Evolutionary conservation across 2,888 invertebrate species (phyloP).

Genomic region (Linnaemya vulpina): DNA sequence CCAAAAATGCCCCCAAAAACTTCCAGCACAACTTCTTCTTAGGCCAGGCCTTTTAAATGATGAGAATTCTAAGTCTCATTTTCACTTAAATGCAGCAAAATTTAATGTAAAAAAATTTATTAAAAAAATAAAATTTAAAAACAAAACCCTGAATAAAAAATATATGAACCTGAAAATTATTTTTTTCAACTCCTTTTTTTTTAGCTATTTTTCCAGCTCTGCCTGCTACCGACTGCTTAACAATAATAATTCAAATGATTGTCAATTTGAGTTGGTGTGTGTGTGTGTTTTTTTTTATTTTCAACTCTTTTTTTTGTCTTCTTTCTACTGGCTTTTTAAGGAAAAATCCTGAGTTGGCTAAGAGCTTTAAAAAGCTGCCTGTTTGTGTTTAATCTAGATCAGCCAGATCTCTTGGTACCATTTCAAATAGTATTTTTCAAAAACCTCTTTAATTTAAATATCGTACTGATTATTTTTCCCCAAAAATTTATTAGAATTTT

Average conservation of each 20-base stretch:
- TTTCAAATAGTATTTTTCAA: constrained; percentile 23
- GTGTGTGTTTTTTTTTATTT: constrained; percentile 60
- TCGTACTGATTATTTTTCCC: too few species aligned
- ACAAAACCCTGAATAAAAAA: constrained; percentile 27
- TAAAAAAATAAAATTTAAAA: neutral
- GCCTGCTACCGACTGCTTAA: constrained; percentile 71
- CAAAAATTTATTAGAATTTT: too few species aligned
- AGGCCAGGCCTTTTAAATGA: constrained; percentile 44
- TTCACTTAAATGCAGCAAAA: constrained; percentile 63
- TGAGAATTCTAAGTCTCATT: constrained; percentile 69
- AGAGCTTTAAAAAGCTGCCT: constrained; percentile 63
- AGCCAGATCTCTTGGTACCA: constrained; percentile 64
- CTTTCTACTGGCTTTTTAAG: constrained; percentile 41
- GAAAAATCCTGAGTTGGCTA: constrained; percentile 61
- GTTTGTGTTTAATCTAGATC: constrained; percentile 68
- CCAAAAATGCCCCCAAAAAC: constrained; percentile 71
- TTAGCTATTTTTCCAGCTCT: constrained; percentile 26
- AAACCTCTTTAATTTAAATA: constrained; percentile 13
- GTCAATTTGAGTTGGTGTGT: constrained; percentile 73
- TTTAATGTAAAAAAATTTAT: neutral
- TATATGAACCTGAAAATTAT: constrained; percentile 50
- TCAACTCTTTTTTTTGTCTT: constrained; percentile 9
- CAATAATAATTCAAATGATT: constrained; percentile 75
- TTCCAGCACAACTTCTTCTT: constrained; percentile 3
- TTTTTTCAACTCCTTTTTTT: constrained; percentile 40